Evolutionary conservation across 2,888 invertebrate genomes (phyloP), one percentile per base, ranked within the genome.

Genomic region (Abscondita cerata): DNA sequence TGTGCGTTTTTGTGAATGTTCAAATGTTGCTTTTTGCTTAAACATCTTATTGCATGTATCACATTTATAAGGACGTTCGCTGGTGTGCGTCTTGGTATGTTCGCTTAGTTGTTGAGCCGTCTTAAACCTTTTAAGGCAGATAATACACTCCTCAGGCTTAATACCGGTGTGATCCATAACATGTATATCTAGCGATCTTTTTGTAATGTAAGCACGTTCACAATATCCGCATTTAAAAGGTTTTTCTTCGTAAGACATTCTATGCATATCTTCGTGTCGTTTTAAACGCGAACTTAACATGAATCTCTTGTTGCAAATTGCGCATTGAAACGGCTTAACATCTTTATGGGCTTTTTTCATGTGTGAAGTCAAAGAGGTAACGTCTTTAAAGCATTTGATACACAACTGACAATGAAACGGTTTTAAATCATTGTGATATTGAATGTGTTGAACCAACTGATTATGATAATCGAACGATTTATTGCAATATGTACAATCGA

Each of bases 51-150:
- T 13, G 19, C 55, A 56, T 9, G 13, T 12, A 1, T 33, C 18
- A 20, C 55, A 56, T 16, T 51, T 34, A 12, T 46, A 46, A n/a
- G 51, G 58, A 20, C 47, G 36, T n/a, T 58, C 51, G 5, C 40
- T 51, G 1, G 50, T 58, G 8, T 58, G 58, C 6, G 34, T 52
- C 20, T 33, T 51, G 41, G 51, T 58, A 40, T 58, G 58, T 15
- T 19, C 25, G 2, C 15, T 12, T 34, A 60, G 51, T 0, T 19
- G 16, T 8, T 20, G 33, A 6, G 18, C 13, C 2, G 13, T 13
- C 1, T 33, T 51, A 11, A 60, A 55, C 1, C 9, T n/a, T 38
- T 34, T 55, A 8, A 11, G 13, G 34, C 60, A 60, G 18, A 36
- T 13, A 4, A 5, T 12, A 41, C 60, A 60, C n/a, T 16, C 19